Base-by-base conservation (phyloP, 2,797 vertebrate species). In the Poecile montanus region DNA sequence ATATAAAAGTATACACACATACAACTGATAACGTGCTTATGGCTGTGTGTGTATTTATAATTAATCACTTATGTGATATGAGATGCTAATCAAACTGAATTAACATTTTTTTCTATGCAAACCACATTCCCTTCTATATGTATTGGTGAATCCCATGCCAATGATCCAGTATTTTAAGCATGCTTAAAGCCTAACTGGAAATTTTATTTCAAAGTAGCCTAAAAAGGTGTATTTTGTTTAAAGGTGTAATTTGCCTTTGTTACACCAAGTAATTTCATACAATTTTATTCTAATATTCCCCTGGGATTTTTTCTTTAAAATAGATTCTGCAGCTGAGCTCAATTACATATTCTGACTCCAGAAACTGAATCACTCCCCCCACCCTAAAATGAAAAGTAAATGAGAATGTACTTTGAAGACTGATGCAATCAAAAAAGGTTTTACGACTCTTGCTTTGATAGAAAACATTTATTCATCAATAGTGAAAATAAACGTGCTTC, bases 11-110 rank as follows among this genome's bases (percentile, higher is more conserved):
- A 42, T 34, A 51, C 8, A 51, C 17, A 77, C 6, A 73, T 4
- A 45, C 40, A 63, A 45, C 20, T 25, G 38, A 20, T 22, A 42
- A 44, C 0, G 0, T 56, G 25, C 17, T 5, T 23, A 34, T 34
- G 42, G n/a, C 42, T 45, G 20, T 62, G 30, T 30, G 20, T 27
- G 23, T 21, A 10, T 26, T 65, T 70, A 22, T 70, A 90, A 93
- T 70, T 82, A 89, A 38, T 50, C 38, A 57, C 3, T 17, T n/a
- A n/a, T 3, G 14, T 74, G 38, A 71, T 50, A 67, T 0, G 22
- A 84, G 22, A 62, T 34, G 45, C 66, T 44, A 85, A 50, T 57
- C 57, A 83, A 75, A 77, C 7, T 16, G 36, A 85, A 57, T 60
- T 38, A 85, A 58, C 16, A 30, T 58, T 29, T 57, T 72, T 60